Conservation (phyloP, 2,113 vertebrate genomes). For the Oreochromis spilurus region DNA sequence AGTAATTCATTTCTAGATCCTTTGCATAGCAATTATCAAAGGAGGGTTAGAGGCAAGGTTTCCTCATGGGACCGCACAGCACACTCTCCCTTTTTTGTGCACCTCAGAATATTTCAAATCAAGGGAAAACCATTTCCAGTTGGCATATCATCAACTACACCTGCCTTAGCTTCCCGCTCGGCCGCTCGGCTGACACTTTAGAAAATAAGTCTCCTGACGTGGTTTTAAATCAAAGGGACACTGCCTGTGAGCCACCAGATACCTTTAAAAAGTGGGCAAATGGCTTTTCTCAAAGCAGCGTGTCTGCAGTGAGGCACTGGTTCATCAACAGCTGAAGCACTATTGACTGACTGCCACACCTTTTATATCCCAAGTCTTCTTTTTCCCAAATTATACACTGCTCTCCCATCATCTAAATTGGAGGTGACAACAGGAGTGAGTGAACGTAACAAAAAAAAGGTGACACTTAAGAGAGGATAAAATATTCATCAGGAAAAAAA, state of each 20-base stretch:
- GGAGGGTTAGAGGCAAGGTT: constrained; percentile 74
- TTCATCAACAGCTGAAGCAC: constrained; percentile 17
- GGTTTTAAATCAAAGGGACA: constrained; percentile 67
- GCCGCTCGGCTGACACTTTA: constrained; percentile 60
- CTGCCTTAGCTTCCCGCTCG: constrained; percentile 62
- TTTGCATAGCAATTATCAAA: constrained; percentile 83
- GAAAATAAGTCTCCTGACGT: constrained; percentile 66
- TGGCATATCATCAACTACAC: constrained; percentile 70
- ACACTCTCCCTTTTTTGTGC: constrained; percentile 61
- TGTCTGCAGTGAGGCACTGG: constrained; percentile 21
- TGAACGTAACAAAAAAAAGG: constrained; percentile 4
- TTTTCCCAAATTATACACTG: not conserved
- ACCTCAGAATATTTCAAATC: constrained; percentile 64
- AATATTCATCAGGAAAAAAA: constrained; percentile 25
- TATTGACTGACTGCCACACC: constrained; percentile 37
- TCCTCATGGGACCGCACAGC: constrained; percentile 45
- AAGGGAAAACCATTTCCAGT: constrained; percentile 63
- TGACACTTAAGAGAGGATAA: constrained; percentile 31
- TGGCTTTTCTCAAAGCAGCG: constrained; percentile 46
- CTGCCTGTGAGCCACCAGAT: constrained; percentile 41
- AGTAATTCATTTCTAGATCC: constrained; percentile 82
- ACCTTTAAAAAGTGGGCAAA: constrained; percentile 51
- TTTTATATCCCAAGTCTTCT: not conserved
- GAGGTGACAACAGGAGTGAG: not conserved
- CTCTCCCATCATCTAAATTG: not conserved